Evolutionary conservation across 2,888 invertebrate genomes (phyloP).

Genomic region (Ochropleura leucogaster): DNA sequence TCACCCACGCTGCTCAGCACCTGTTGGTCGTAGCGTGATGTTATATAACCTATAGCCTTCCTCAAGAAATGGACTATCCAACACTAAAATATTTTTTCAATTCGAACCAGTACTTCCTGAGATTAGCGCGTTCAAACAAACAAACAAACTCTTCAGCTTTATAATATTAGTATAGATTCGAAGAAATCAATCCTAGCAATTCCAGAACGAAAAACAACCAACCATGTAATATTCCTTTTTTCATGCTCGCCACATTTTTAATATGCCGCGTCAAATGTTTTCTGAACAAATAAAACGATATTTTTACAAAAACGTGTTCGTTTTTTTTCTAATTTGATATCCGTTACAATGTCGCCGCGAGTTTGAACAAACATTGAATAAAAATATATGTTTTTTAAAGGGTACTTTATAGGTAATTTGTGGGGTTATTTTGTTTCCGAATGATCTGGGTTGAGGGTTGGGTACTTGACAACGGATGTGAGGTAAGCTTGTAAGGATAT

Average conservation of each 20-base stretch:
- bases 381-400: conserved; percentile 29
- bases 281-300: conserved; percentile 33
- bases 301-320: conserved; percentile 23
- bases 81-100: too few relatives aligned
- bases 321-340: conserved; percentile 33
- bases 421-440: not conserved
- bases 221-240: not conserved
- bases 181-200: not conserved
- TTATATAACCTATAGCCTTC: too few relatives aligned
- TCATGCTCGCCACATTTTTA: conserved; percentile 5
- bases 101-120: too few relatives aligned
- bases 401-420: conserved; percentile 19
- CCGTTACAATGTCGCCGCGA: conserved; percentile 14
- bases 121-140: too few relatives aligned
- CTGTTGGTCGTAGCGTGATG: too few relatives aligned
- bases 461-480: not conserved
- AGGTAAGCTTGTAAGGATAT: not conserved
- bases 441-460: conserved; percentile 30
- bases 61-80: too few relatives aligned
- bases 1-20: too few relatives aligned
- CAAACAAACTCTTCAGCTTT: too few relatives aligned
- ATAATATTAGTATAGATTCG: too few relatives aligned
- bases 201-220: not conserved
- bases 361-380: conserved; percentile 19
- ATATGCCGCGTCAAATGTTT: conserved; percentile 17